These are phyloP conservation scores for Otus sunia DNA, from an alignment of 2,113 vertebrate species.

Conservation along the genomic window DNA sequence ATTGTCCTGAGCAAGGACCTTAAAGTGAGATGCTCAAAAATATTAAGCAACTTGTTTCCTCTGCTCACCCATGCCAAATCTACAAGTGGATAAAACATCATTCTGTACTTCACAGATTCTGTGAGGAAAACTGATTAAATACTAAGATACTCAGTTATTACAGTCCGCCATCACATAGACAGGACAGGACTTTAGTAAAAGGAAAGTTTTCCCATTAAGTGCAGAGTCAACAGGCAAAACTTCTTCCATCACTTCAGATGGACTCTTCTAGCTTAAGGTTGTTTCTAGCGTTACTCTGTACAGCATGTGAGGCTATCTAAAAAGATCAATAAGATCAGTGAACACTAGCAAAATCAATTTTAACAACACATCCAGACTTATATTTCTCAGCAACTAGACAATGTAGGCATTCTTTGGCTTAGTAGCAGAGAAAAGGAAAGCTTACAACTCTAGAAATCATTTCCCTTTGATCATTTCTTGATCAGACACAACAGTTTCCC, in stretches of 20 bases:
- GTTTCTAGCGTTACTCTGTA: background rate
- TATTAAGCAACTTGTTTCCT: background rate
- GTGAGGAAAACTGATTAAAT: background rate
- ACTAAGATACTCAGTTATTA: background rate
- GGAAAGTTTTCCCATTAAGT: background rate
- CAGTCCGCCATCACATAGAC: background rate
- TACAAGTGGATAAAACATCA: background rate
- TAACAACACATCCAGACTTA: slow-evolving; percentile 16
- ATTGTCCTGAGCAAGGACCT: background rate
- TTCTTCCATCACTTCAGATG: background rate
- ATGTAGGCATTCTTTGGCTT: background rate
- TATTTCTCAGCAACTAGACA: slow-evolving; percentile 24
- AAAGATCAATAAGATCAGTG: slow-evolving; percentile 22
- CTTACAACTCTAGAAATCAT: slow-evolving; percentile 1
- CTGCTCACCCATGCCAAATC: background rate
- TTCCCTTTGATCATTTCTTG: background rate
- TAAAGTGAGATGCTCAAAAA: background rate
- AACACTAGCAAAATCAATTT: slow-evolving; percentile 22
- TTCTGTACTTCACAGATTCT: background rate
- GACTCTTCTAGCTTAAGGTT: background rate
- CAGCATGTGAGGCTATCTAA: background rate
- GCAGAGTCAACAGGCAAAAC: background rate
- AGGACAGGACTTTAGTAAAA: background rate
- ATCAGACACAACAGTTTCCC: background rate
- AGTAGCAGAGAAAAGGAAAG: background rate